Evolutionary conservation across 2,888 invertebrate species (phyloP).

Genomic region (Troglohyphantes excavatus): DNA sequence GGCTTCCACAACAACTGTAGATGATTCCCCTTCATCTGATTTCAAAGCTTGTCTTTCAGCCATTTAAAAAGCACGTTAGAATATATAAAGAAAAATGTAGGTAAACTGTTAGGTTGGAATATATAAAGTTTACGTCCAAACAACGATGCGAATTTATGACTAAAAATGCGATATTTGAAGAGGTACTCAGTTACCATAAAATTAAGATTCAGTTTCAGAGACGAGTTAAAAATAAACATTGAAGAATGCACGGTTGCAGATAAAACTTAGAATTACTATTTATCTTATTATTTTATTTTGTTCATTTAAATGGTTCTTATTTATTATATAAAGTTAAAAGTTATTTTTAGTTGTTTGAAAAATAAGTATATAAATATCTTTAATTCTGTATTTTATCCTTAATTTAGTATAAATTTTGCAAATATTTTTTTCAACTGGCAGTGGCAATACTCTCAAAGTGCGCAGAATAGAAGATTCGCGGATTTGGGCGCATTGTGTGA

Average conservation of each 20-base stretch:
- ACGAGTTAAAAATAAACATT: conserved; percentile 43
- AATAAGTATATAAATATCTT: too few species aligned
- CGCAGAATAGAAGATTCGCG: too few species aligned
- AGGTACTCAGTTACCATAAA: not conserved
- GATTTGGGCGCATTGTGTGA: too few species aligned
- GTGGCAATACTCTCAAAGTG: too few species aligned
- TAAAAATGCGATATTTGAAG: not conserved
- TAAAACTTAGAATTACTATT: too few species aligned
- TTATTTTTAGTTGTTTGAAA: too few species aligned
- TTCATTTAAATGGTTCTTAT: too few species aligned
- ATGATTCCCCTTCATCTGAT: conserved; percentile 39
- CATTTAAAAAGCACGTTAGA: conserved; percentile 9
- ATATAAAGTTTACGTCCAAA: not conserved
- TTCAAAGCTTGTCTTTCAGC: conserved; percentile 29
- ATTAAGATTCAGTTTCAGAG: not conserved
- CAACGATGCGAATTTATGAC: not conserved
- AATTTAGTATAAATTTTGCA: too few species aligned
- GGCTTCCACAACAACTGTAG: conserved; percentile 35
- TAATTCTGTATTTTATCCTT: too few species aligned
- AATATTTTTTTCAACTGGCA: too few species aligned
- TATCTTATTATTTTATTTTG: too few species aligned
- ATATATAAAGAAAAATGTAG: not conserved
- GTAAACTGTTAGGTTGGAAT: not conserved
- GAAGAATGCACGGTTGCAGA: not conserved
- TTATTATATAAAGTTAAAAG: too few species aligned